Evolutionary conservation across 2,888 invertebrate species (phyloP).

Genomic region (Stomorhina lunata): DNA sequence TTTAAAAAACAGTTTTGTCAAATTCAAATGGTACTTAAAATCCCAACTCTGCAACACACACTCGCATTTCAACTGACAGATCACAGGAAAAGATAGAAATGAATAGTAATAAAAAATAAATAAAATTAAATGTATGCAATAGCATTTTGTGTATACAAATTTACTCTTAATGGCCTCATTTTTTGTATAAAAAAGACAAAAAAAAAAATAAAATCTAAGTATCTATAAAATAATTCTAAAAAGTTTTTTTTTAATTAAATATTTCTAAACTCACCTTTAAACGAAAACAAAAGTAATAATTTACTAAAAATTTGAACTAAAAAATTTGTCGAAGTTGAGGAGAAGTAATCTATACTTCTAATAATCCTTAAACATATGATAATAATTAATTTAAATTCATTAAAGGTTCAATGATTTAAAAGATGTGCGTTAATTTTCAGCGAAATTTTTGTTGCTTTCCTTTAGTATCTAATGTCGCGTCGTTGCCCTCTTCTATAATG

Average conservation of each 20-base stretch:
- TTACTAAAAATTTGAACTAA: slow-evolving; percentile 14
- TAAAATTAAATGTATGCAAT: background rate
- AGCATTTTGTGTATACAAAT: background rate
- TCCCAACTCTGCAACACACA: slow-evolving; percentile 16
- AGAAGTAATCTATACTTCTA: slow-evolving; percentile 1
- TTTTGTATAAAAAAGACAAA: background rate
- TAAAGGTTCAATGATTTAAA: slow-evolving; percentile 22
- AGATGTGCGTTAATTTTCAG: background rate
- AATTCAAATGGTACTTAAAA: background rate
- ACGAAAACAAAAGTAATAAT: background rate
- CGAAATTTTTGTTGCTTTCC: background rate
- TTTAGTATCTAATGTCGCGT: background rate
- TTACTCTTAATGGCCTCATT: slow-evolving; percentile 44
- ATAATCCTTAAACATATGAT: background rate
- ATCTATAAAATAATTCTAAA: background rate
- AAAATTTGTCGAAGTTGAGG: background rate
- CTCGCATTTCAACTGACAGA: slow-evolving; percentile 10
- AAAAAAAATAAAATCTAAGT: background rate
- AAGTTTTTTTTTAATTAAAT: background rate
- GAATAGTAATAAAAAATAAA: slow-evolving; percentile 5
- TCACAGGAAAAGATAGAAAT: slow-evolving; percentile 12
- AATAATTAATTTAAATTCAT: slow-evolving; percentile 1
- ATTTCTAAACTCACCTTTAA: slow-evolving; percentile 39
- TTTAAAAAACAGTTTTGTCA: background rate
- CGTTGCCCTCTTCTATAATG: background rate